Percentiles rank a stretch among this genome's conserved stretches.
Evolutionary conservation across 2,888 invertebrate species (phyloP).

Genomic region (Heliconius hortense): DNA sequence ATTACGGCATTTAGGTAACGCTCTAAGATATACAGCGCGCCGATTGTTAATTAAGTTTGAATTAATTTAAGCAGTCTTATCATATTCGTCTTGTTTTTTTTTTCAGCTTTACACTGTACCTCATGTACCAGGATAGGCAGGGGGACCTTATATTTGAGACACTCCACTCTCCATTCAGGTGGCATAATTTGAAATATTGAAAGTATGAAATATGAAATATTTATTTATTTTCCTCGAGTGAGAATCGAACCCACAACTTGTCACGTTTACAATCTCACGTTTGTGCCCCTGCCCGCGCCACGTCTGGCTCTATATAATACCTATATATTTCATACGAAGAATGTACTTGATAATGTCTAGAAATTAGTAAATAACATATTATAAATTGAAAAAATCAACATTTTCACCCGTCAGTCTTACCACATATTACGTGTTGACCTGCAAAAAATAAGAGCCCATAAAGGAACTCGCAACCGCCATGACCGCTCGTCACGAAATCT

Average conservation of each 20-base stretch:
- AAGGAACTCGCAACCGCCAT: slow-evolving; percentile 65
- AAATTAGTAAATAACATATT: background rate
- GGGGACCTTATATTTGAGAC: too few species aligned
- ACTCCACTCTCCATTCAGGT: too few species aligned
- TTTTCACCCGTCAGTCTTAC: slow-evolving; percentile 2
- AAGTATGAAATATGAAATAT: too few species aligned
- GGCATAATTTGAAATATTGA: too few species aligned
- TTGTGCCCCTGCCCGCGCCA: too few species aligned
- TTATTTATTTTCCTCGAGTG: too few species aligned
- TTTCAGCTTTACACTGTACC: background rate
- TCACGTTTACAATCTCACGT: too few species aligned
- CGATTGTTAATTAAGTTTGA: slow-evolving; percentile 58
- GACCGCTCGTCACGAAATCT: slow-evolving; percentile 74
- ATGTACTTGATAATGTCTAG: background rate
- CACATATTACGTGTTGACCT: slow-evolving; percentile 54
- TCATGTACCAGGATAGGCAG: too few species aligned
- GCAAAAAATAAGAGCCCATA: slow-evolving; percentile 62
- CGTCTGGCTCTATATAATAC: too few species aligned
- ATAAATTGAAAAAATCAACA: background rate
- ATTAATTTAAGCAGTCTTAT: slow-evolving; percentile 37
- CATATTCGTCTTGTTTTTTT: slow-evolving; percentile 1
- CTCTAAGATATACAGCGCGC: slow-evolving; percentile 46
- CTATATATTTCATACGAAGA: background rate
- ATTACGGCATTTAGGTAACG: slow-evolving; percentile 65
- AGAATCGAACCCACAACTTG: too few species aligned